These are phyloP conservation scores for Lepisosteus oculatus DNA, from an alignment of 2,113 vertebrate genomes.

Conservation along the genomic window DNA sequence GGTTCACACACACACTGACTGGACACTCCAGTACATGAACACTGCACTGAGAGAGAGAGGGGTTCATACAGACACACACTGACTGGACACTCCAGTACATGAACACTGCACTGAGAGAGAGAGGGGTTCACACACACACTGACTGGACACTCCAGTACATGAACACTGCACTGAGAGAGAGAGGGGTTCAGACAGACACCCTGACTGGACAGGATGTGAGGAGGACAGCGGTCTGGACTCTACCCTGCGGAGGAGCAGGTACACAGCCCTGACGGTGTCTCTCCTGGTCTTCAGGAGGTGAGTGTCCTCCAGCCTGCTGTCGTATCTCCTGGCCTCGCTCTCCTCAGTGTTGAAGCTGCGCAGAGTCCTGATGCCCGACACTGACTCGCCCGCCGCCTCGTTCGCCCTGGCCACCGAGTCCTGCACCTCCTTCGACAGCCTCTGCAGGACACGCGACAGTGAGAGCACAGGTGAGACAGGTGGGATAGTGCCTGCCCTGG, in stretches of 20 bases:
- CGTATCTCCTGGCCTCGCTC: conserved; percentile 61
- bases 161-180: too few relatives aligned
- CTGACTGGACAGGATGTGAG: fast-evolving
- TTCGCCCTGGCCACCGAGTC: conserved; percentile 62
- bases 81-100: too few relatives aligned
- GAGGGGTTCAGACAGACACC: too few relatives aligned
- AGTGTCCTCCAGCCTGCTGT: conserved; percentile 50
- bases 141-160: too few relatives aligned
- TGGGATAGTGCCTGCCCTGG: too few relatives aligned
- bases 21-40: conserved; percentile 2
- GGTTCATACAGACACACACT: neutral
- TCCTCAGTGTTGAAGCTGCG: conserved; percentile 70
- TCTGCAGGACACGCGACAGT: conserved; percentile 37
- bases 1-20: neutral
- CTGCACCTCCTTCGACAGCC: conserved; percentile 61
- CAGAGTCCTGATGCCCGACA: conserved; percentile 66
- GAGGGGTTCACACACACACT: too few relatives aligned
- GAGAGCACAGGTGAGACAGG: neutral
- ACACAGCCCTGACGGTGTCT: conserved; percentile 41
- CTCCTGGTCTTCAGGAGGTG: conserved; percentile 46
- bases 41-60: conserved; percentile 6
- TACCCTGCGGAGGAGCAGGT: conserved; percentile 62
- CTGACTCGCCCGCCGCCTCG: conserved; percentile 62
- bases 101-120: too few relatives aligned
- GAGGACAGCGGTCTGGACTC: conserved; percentile 6